Evolutionary conservation across 64 coral and sea anemone species (phyloP).

Genomic region (Porites lutea): DNA sequence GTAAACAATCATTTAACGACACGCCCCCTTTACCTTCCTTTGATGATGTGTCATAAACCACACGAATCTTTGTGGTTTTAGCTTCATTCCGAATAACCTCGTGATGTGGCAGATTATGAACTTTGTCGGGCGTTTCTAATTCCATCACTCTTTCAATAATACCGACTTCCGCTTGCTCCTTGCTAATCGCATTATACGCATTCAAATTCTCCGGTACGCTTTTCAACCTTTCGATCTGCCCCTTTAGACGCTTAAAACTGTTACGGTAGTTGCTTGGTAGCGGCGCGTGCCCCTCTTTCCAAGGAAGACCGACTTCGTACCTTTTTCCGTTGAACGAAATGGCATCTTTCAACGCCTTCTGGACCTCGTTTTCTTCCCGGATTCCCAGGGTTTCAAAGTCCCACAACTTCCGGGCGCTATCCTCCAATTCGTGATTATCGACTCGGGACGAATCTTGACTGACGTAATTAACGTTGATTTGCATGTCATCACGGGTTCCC

Average conservation of each 20-base stretch:
- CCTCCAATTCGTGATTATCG: constrained; percentile 8
- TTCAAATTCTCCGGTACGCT: constrained; percentile 12
- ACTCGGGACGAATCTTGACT: not conserved
- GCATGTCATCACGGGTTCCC: not conserved
- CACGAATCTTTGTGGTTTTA: constrained; percentile 14
- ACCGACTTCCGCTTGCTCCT: constrained; percentile 32
- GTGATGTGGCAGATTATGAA: constrained; percentile 31
- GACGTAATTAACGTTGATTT: constrained; percentile 11
- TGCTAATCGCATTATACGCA: constrained; percentile 50
- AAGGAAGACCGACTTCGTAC: constrained; percentile 30
- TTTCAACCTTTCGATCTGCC: not conserved
- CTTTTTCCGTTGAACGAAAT: constrained; percentile 39
- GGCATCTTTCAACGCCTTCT: constrained; percentile 6
- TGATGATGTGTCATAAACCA: constrained; percentile 30
- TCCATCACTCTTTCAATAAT: constrained; percentile 28
- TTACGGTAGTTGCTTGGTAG: constrained; percentile 22
- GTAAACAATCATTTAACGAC: constrained; percentile 49
- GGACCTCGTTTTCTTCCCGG: not conserved
- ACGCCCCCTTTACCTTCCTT: constrained; percentile 18
- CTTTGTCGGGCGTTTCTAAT: not conserved
- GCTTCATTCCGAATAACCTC: constrained; percentile 14
- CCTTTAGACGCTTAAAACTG: constrained; percentile 10
- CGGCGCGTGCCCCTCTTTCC: constrained; percentile 11
- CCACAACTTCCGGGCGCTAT: not conserved
- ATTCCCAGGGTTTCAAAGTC: constrained; percentile 41